Percentiles rank a stretch among this genome's conserved stretches.
These are phyloP conservation scores for Cacatua alba DNA, from an alignment of 2,113 vertebrate species.

Conservation along the genomic window DNA sequence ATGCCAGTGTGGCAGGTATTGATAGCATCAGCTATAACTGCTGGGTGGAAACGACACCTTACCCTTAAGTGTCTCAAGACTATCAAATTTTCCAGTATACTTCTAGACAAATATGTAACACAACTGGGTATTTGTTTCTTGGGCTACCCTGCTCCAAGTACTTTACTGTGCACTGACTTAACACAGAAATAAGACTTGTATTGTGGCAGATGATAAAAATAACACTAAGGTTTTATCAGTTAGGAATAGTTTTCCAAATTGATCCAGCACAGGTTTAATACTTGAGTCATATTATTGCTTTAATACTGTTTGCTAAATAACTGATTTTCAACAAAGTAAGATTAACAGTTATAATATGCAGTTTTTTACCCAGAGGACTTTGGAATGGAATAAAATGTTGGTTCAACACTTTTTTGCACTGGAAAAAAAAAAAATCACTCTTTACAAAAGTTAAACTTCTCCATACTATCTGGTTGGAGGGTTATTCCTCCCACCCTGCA, in stretches of 20 bases:
- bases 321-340: neutral
- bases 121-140: neutral
- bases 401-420: neutral
- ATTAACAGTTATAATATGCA: neutral
- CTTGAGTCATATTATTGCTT: neutral
- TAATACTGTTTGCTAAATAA: neutral
- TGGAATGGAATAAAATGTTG: neutral
- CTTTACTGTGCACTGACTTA: neutral
- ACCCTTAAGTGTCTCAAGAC: neutral
- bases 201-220: neutral
- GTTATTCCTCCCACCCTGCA: neutral
- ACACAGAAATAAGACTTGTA: neutral
- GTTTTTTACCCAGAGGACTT: neutral
- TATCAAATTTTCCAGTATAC: neutral
- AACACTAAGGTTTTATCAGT: neutral
- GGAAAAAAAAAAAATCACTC: neutral
- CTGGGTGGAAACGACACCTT: neutral
- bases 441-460: neutral
- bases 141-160: neutral
- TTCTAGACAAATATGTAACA: neutral
- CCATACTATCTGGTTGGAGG: neutral
- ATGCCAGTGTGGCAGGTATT: neutral
- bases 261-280: neutral
- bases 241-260: neutral
- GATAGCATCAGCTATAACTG: neutral